A percentile compares a stretch with the other conserved stretches of the same genome.
Conservation (phyloP, 1,140 invertebrate genomes). For the Homarus americanus region DNA sequence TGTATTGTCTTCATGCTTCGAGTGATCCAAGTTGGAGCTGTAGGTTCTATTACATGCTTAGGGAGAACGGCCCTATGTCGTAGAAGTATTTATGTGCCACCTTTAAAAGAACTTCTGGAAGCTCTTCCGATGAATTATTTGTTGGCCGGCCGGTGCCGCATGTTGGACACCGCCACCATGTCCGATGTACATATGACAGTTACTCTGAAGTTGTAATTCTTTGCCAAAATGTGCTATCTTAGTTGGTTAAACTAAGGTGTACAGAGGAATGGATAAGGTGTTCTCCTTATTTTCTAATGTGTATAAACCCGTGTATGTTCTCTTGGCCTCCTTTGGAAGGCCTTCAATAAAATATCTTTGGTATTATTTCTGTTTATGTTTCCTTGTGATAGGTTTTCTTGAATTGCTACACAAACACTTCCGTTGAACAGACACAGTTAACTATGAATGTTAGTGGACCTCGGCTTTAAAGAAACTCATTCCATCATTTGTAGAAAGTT, state of each 20-base stretch:
- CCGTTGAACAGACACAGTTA: too few relatives aligned
- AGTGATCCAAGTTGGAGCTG: background rate
- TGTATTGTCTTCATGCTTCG: background rate
- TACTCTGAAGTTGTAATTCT: background rate
- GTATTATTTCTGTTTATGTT: background rate
- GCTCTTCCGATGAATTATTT: background rate
- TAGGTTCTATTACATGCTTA: background rate
- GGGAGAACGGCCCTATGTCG: background rate
- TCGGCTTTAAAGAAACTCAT: too few relatives aligned
- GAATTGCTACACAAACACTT: too few relatives aligned
- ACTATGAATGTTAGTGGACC: too few relatives aligned
- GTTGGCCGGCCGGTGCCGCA: background rate
- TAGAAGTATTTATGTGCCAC: background rate
- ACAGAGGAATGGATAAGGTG: background rate
- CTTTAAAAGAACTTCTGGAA: background rate
- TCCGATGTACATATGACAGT: background rate
- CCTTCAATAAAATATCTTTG: constrained; percentile 45
- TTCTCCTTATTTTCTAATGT: background rate
- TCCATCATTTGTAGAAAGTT: too few relatives aligned
- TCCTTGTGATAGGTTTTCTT: background rate
- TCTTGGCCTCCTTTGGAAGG: constrained; percentile 7
- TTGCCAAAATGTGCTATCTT: background rate
- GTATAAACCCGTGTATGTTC: constrained; percentile 24
- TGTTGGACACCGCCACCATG: background rate
- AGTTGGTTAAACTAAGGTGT: constrained; percentile 16